Percentiles rank a stretch among this genome's conserved stretches.
These are phyloP conservation scores for Listronotus oregonensis DNA, from an alignment of 1,140 invertebrate genomes.

Conservation along the genomic window DNA sequence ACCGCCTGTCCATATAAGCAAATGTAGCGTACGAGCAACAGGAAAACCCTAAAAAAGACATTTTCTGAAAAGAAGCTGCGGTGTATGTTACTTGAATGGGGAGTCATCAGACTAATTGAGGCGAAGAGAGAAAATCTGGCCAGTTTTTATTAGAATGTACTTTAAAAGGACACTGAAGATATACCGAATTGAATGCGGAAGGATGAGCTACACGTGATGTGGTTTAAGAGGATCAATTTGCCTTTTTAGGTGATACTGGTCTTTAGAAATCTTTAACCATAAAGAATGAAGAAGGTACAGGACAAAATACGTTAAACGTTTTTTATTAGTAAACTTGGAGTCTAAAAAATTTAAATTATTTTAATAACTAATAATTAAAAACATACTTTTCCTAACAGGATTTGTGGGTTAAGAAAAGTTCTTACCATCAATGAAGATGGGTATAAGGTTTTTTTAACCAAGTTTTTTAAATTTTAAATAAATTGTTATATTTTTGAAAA, in stretches of 20 bases:
- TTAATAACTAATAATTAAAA: too few relatives aligned
- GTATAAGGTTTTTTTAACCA: too few relatives aligned
- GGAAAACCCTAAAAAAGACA: conserved; percentile 1
- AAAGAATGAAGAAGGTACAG: background rate
- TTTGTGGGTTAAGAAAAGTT: too few relatives aligned
- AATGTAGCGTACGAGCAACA: conserved; percentile 13
- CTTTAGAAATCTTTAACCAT: conserved; percentile 8
- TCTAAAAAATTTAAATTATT: too few relatives aligned
- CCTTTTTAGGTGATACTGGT: conserved; percentile 17
- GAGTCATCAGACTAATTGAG: conserved; percentile 34
- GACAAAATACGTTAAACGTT: background rate
- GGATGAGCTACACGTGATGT: conserved; percentile 29
- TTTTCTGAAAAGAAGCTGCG: background rate
- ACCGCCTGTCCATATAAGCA: conserved; percentile 11
- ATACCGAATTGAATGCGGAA: conserved; percentile 31
- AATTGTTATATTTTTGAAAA: too few relatives aligned
- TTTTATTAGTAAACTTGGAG: too few relatives aligned
- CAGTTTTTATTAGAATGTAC: conserved; percentile 20
- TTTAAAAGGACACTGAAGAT: conserved; percentile 24
- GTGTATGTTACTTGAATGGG: conserved; percentile 8
- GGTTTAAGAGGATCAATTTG: conserved; percentile 31
- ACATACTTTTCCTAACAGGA: too few relatives aligned
- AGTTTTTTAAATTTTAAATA: too few relatives aligned
- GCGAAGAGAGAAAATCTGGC: conserved; percentile 23
- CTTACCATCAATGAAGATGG: too few relatives aligned